Evolutionary conservation across 2,113 vertebrate species (phyloP).

Genomic region (Uria lomvia): DNA sequence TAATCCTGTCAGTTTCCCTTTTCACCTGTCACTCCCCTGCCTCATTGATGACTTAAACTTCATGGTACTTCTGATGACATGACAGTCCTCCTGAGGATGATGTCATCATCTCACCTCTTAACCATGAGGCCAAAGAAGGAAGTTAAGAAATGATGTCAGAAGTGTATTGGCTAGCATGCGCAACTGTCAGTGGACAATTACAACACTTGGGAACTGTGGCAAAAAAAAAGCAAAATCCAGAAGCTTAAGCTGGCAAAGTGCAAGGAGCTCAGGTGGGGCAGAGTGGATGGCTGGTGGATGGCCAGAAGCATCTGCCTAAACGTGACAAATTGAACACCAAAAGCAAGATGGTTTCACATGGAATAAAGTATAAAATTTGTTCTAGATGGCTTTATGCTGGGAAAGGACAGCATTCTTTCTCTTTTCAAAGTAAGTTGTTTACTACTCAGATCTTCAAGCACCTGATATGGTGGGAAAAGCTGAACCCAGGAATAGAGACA

Average conservation of each 20-base stretch:
- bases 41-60: neutral
- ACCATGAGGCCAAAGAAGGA: neutral
- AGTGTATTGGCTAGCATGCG: neutral
- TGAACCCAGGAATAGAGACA: neutral
- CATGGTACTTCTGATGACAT: neutral
- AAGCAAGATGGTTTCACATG: neutral
- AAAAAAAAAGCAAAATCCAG: neutral
- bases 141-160: neutral
- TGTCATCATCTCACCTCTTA: neutral
- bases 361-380: neutral
- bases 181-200: neutral
- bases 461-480: neutral
- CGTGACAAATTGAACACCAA: neutral
- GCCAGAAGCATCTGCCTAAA: neutral
- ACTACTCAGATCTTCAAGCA: neutral
- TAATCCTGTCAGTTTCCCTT: neutral
- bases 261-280: neutral
- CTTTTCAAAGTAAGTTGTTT: neutral
- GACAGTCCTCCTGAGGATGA: neutral
- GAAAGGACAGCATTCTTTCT: neutral
- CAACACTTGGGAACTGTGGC: neutral
- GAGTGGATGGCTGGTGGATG: neutral
- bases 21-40: neutral
- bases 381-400: neutral
- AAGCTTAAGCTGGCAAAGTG: neutral